Percentiles rank a stretch among this genome's conserved stretches.
Evolutionary conservation across 2,113 vertebrate genomes (phyloP).

Genomic region (Numenius arquata): DNA sequence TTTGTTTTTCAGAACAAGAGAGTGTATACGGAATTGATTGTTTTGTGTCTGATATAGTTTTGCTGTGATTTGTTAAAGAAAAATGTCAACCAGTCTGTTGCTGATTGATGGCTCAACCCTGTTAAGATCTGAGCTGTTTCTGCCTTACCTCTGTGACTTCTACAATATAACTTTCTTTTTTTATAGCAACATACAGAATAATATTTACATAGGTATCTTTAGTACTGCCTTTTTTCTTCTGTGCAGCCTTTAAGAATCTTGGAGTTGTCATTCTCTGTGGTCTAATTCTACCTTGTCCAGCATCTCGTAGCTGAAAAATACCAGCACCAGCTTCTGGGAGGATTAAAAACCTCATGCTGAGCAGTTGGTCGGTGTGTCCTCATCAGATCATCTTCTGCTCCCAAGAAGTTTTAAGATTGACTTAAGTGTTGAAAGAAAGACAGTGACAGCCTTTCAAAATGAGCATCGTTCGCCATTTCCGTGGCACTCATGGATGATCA

Average conservation of each 20-base stretch:
- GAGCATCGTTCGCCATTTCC: background rate
- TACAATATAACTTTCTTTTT: background rate
- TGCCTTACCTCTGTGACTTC: background rate
- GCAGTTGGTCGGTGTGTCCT: background rate
- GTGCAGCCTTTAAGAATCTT: background rate
- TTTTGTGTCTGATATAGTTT: background rate
- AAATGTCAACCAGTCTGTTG: background rate
- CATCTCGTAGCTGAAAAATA: background rate
- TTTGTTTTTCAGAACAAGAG: background rate
- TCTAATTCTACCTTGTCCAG: background rate
- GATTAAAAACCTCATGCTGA: background rate
- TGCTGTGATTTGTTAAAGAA: background rate
- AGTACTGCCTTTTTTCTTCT: background rate
- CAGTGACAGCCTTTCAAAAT: background rate
- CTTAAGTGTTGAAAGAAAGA: background rate
- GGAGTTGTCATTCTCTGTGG: background rate
- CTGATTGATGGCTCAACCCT: background rate
- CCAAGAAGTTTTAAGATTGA: background rate
- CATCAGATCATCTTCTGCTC: background rate
- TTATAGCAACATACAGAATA: background rate
- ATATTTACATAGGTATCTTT: background rate
- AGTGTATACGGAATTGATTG: background rate
- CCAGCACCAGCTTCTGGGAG: background rate
- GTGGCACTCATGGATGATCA: background rate
- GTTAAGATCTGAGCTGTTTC: background rate